Evolutionary conservation across 1,140 invertebrate species (phyloP), one percentile per base, ranked within the genome.

Genomic region (Chionoecetes opilio): DNA sequence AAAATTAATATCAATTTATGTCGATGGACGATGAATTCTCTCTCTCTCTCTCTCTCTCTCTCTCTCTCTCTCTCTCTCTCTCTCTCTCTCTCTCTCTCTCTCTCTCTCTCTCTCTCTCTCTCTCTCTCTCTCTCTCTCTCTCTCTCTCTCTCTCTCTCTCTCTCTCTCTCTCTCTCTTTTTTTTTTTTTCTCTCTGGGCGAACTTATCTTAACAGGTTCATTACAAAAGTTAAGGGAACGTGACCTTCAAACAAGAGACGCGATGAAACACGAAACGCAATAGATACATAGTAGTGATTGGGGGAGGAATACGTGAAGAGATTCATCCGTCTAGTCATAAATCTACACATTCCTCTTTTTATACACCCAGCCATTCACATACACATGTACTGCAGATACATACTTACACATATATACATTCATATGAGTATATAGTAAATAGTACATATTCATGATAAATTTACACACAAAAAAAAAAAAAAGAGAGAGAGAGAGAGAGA

Each of bases 61-160:
- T 41, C 38, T 41, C 38, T 41, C 38, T 41, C 38, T 41, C 32
- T 37, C 86, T 88, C 86, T 63, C 53, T 91, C 6, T 63, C 89
- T 32, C 14, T 91, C 89, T 63, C 89, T 91, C 89, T 17, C 89
- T 91, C 89, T 29, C 89, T 63, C 88, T 90, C 38, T 46, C 88
- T 90, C 38, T 90, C 32, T 32, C 29, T 32, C 46, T 34, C 46
- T 91, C 32, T 34, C 46, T 90, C 46, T 32, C 46, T 90, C n/a
- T 46, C 38, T 29, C 32, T 26, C 26, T 26, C 82, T n/a, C 38
- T 41, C 38, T 41, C 38, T 41, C 32, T 37, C 86, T 88, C 86
- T 63, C 53, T 91, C 6, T 63, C 89, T 32, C 14, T 91, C 89
- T 63, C 89, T 91, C 89, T 17, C 89, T 91, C 89, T 29, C 89